phyloP scores from a whole-genome alignment of 2,113 vertebrate species.

The Dolichallabes microphthalmus region DNA sequence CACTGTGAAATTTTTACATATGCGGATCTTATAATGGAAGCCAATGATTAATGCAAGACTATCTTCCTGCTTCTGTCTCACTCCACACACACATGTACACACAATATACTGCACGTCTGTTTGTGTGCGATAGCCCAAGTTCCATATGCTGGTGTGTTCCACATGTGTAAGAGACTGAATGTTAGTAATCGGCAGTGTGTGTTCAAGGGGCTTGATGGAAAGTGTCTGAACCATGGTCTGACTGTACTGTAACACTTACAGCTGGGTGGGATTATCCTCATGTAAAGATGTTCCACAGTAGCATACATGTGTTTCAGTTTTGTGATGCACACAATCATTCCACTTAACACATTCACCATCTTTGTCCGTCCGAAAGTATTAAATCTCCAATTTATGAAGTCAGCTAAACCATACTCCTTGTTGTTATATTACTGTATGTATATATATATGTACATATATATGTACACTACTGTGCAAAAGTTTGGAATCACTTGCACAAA shows the following conservation, averaged over 20 bases:
- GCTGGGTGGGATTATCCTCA: neutral
- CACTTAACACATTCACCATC: neutral
- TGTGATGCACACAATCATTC: neutral
- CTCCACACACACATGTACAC: neutral
- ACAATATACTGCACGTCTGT: neutral
- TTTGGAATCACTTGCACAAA: too few relatives aligned
- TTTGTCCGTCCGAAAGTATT: neutral
- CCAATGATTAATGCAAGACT: neutral
- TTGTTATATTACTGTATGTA: too few relatives aligned
- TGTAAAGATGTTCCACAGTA: slow-evolving; percentile 30
- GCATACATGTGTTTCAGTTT: slow-evolving; percentile 17
- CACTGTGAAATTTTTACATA: neutral
- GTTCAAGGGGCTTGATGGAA: slow-evolving; percentile 1
- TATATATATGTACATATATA: too few relatives aligned
- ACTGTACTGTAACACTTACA: neutral
- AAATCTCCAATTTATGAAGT: neutral
- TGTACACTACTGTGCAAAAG: too few relatives aligned
- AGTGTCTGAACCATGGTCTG: neutral
- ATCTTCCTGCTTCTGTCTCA: neutral
- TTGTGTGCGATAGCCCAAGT: neutral
- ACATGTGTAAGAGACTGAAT: slow-evolving; percentile 52
- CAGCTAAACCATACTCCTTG: too few relatives aligned
- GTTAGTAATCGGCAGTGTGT: slow-evolving; percentile 8
- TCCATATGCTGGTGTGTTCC: neutral
- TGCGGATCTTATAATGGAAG: neutral